phyloP scores from a whole-genome alignment of 2,888 invertebrate genomes.

The Urechis unicinctus region DNA sequence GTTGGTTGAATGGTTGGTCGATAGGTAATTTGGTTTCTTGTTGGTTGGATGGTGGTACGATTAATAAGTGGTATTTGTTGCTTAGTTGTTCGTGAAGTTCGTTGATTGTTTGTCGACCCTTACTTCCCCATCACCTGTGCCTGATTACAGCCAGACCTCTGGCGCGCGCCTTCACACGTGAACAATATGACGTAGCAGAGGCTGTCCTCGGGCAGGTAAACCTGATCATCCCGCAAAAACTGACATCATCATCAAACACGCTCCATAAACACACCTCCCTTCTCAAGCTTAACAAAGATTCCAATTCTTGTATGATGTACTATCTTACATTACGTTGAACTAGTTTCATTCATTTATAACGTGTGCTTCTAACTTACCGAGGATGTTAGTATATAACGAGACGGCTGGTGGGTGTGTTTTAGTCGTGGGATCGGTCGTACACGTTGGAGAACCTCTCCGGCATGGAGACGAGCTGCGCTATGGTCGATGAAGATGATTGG shows the following conservation, averaged over 20 bases:
- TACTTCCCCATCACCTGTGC: too few species aligned
- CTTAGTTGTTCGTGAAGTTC: neutral
- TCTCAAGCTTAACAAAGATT: too few species aligned
- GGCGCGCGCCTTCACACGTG: conserved; percentile 7
- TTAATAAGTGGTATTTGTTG: neutral
- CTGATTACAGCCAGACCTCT: neutral
- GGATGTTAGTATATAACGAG: too few species aligned
- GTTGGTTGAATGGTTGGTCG: too few species aligned
- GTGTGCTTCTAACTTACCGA: too few species aligned
- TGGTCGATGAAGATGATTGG: conserved; percentile 14
- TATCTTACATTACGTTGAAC: too few species aligned
- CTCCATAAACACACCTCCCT: neutral
- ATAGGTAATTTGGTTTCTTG: neutral
- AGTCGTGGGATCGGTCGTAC: conserved; percentile 20
- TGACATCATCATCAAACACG: neutral
- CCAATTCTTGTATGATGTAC: too few species aligned
- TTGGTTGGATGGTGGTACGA: neutral
- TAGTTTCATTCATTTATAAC: too few species aligned
- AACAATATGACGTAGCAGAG: conserved; percentile 9
- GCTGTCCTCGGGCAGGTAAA: conserved; percentile 3
- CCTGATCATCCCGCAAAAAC: too few species aligned
- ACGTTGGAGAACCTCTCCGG: conserved; percentile 22
- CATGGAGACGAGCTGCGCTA: conserved; percentile 14
- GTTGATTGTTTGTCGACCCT: too few species aligned
- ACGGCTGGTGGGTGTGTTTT: too few species aligned